Evolutionary conservation across 2,888 invertebrate species (phyloP).

Genomic region (Athripsodes cinereus): DNA sequence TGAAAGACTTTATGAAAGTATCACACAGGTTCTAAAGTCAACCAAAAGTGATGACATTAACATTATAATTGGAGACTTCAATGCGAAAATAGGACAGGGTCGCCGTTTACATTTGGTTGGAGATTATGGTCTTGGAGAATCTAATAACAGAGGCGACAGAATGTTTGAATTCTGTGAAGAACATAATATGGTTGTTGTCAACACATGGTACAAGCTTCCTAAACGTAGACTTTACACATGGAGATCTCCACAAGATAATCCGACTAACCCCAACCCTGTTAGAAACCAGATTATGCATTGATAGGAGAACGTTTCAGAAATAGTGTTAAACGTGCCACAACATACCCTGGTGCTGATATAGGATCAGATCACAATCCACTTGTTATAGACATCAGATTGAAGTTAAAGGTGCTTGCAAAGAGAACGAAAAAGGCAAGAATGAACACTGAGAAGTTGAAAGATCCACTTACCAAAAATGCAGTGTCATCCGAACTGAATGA

Average conservation of each 20-base stretch:
- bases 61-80: not conserved
- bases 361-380: conserved; percentile 2
- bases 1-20: too few species aligned
- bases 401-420: not conserved
- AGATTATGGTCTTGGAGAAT: not conserved
- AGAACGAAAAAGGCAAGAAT: not conserved
- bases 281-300: conserved; percentile 7
- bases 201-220: conserved; percentile 7
- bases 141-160: conserved; percentile 2
- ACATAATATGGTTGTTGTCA: not conserved
- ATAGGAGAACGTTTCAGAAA: conserved; percentile 6
- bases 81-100: conserved; percentile 4
- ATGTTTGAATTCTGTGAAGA: too few species aligned
- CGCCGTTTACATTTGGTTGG: conserved; percentile 1
- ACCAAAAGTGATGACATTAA: not conserved
- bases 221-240: conserved; percentile 10
- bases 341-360: too few species aligned
- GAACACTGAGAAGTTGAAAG: not conserved
- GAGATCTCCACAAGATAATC: conserved; percentile 5
- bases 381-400: not conserved
- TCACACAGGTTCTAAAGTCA: too few species aligned
- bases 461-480: not conserved
- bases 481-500: not conserved
- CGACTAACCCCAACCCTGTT: not conserved
- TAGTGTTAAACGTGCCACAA: conserved; percentile 8